Evolutionary conservation across 1,140 invertebrate species (phyloP).

Genomic region (Zophobas atratus): DNA sequence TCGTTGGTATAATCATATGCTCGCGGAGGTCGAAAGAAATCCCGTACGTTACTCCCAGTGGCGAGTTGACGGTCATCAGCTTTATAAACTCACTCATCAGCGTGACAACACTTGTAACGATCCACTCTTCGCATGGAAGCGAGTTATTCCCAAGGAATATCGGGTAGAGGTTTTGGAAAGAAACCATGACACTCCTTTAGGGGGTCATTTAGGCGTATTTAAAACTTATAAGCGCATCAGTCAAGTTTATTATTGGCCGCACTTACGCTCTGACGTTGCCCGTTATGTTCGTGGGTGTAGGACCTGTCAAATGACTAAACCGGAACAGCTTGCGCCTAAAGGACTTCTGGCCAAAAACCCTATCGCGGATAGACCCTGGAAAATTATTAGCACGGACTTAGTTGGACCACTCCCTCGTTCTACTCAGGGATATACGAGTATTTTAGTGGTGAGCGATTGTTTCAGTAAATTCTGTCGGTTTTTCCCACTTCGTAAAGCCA

Average conservation of each 20-base stretch:
- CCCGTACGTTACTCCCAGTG: neutral
- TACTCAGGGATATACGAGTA: too few species aligned
- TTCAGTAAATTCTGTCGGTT: too few species aligned
- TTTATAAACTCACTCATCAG: neutral
- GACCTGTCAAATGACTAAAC: too few species aligned
- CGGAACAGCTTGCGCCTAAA: too few species aligned
- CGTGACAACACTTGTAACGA: neutral
- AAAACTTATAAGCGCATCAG: neutral
- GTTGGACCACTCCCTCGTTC: too few species aligned
- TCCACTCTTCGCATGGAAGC: neutral
- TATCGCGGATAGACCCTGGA: too few species aligned
- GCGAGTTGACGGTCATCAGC: too few species aligned
- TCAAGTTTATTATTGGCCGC: neutral
- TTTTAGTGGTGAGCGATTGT: too few species aligned
- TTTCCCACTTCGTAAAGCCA: too few species aligned
- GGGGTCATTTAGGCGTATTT: neutral
- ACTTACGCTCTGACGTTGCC: neutral
- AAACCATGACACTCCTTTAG: neutral
- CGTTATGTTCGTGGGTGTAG: neutral
- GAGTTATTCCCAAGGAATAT: neutral
- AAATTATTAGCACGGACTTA: too few species aligned
- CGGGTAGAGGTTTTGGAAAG: neutral
- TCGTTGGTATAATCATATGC: neutral
- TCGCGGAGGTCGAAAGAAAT: neutral
- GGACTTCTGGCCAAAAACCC: too few species aligned